Base-by-base conservation (phyloP, 1,140 invertebrate species). In the Melanaphis sacchari region DNA sequence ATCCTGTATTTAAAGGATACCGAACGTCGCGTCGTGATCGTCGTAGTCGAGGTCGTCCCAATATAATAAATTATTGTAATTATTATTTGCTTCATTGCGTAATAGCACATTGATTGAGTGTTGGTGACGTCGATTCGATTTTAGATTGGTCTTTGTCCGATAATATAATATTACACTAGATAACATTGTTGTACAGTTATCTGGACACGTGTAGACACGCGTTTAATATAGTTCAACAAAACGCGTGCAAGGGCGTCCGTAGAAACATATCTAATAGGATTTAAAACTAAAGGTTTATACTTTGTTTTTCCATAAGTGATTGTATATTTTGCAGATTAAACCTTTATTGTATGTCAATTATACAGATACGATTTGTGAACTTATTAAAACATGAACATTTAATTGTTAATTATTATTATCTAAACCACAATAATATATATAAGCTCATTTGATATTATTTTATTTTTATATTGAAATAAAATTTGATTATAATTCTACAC, bases 51-150 rank as follows among this genome's bases (percentile, higher is more conserved):
- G 26, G 59, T 66, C 31, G 59, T 66, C 59, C 8, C 31, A 4
- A 66, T 31, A 5, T 66, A n/a, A 66, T 43, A 43, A 8, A 43
- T 43, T 59, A 59, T 66, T 18, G n/a, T 66, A n/a, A 66, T 76
- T 76, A 76, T 76, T 76, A 76, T 76, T 76, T 76, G n/a, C 59
- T 76, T n/a, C 15, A n/a, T n/a, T n/a, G 31, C 31, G 15, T n/a
- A 76, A 76, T 76, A n/a, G 4, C 15, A 76, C 59, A 5, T 76
- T 76, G 59, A 76, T 76, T 76, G 59, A 76, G 15, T 18, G 3
- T 76, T n/a, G n/a, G 59, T n/a, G 59, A 76, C 59, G n/a, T n/a
- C n/a, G n/a, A 76, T 76, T 76, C 59, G 59, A 76, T n/a, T 76
- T n/a, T 76, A 76, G 15, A 15, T 76, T 76, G 31, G 59, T 76